A percentile compares a stretch with the other conserved stretches of the same genome.
phyloP scores from a whole-genome alignment of 2,113 vertebrate genomes.

The Oriolus oriolus region DNA sequence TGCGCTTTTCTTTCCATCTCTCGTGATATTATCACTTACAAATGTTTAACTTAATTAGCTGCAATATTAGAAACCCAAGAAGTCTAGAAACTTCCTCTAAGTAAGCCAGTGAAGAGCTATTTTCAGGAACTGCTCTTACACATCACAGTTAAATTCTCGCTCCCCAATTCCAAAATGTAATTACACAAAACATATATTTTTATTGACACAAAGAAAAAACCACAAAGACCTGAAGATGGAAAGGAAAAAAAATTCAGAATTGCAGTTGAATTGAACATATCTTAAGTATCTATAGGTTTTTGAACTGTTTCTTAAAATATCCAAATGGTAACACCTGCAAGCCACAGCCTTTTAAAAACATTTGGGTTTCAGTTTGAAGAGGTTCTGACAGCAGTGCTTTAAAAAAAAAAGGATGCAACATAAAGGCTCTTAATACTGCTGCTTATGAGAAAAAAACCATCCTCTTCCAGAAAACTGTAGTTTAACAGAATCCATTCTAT shows the following conservation, averaged over 20 bases:
- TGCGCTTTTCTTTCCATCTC: not conserved
- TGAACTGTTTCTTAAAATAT: not conserved
- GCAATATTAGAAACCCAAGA: not conserved
- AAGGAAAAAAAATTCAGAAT: not conserved
- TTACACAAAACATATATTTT: not conserved
- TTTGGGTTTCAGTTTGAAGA: not conserved
- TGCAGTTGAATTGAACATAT: not conserved
- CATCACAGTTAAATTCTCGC: not conserved
- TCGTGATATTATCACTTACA: not conserved
- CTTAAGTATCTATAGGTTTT: not conserved
- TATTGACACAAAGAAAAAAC: not conserved
- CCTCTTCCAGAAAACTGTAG: conserved; percentile 35
- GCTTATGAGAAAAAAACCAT: not conserved
- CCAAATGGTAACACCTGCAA: not conserved
- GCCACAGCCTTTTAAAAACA: conserved; percentile 16
- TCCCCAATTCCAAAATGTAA: not conserved
- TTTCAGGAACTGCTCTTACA: not conserved
- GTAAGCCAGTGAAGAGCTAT: not conserved
- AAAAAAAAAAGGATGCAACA: not conserved
- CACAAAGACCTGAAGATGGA: not conserved
- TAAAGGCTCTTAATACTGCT: conserved; percentile 26
- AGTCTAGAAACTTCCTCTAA: not conserved
- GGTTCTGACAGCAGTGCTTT: not conserved
- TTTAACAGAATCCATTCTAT: conserved; percentile 43
- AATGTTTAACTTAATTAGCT: not conserved